Evolutionary conservation across 2,113 vertebrate species (phyloP).

Genomic region (Engystomops pustulosus): DNA sequence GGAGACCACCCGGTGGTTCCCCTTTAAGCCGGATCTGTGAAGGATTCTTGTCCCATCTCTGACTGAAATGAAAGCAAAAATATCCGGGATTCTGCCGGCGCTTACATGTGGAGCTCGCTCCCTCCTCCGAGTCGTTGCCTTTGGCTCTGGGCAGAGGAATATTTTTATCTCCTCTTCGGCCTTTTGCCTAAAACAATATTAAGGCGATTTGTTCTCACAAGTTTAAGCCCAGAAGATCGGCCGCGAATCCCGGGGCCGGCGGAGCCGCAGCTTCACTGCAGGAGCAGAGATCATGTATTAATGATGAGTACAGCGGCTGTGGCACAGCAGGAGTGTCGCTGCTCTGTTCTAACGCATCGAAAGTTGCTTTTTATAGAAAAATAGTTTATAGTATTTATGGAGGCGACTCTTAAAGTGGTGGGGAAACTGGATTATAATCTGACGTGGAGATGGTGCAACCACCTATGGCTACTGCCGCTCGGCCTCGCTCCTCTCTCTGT

Average conservation of each 20-base stretch:
- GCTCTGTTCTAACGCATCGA: no score
- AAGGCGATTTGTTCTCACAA: slow-evolving; percentile 4
- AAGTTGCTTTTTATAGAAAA: no score
- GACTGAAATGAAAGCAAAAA: neutral
- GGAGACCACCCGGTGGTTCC: no score
- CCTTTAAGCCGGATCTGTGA: neutral
- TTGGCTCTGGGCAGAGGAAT: neutral
- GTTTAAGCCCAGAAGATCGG: neutral
- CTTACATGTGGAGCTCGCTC: no score
- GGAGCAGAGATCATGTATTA: neutral
- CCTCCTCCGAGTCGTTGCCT: neutral
- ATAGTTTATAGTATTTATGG: no score
- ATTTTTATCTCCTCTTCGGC: slow-evolving; percentile 45
- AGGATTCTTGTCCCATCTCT: neutral
- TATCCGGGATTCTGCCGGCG: no score
- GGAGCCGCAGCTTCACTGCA: neutral
- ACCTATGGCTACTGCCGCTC: no score
- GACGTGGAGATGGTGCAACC: no score
- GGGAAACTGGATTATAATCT: no score
- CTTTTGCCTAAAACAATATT: slow-evolving; percentile 53
- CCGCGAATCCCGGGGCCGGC: no score
- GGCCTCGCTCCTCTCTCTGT: no score
- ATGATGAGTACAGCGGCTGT: neutral
- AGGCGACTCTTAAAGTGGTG: no score
- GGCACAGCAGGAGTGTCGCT: neutral